Conservation (phyloP, 2,113 vertebrate genomes). For the Lota lota region DNA sequence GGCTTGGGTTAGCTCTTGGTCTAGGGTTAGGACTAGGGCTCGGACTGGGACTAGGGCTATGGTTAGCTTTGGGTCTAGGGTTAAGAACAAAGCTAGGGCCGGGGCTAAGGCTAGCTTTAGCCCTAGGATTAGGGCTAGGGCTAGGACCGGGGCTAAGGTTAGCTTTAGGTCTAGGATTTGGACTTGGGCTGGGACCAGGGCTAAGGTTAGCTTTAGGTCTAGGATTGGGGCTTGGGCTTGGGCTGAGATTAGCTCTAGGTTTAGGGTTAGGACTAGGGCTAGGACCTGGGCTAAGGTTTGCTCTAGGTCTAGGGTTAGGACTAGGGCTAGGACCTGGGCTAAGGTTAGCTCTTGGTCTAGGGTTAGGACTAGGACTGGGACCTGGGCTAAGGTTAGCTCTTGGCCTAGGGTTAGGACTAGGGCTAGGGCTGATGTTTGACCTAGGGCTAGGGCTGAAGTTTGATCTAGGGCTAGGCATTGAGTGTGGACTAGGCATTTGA, state of each 20-base stretch:
- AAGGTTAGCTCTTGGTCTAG: conserved; percentile 34
- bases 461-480: conserved; percentile 40
- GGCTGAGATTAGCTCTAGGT: conserved; percentile 38
- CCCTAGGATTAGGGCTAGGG: conserved; percentile 22
- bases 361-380: conserved; percentile 37
- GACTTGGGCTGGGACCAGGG: conserved; percentile 46
- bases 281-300: conserved; percentile 44
- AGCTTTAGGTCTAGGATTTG: conserved; percentile 3
- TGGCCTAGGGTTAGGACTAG: conserved; percentile 52
- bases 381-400: conserved; percentile 39
- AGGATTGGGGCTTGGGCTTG: conserved; percentile 38
- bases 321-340: conserved; percentile 52
- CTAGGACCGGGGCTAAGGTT: conserved; percentile 46
- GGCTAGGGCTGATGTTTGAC: conserved; percentile 44
- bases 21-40: too few species aligned
- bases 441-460: conserved; percentile 12
- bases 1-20: too few species aligned
- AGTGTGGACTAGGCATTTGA: conserved; percentile 52
- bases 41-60: too few species aligned
- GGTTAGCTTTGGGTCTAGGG: too few species aligned
- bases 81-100: conserved; percentile 42
- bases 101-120: conserved; percentile 28
- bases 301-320: conserved; percentile 26
- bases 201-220: conserved; percentile 21
- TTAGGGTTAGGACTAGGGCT: conserved; percentile 45